Base-by-base conservation (phyloP, 2,113 vertebrate genomes). In the Lampris incognitus region DNA sequence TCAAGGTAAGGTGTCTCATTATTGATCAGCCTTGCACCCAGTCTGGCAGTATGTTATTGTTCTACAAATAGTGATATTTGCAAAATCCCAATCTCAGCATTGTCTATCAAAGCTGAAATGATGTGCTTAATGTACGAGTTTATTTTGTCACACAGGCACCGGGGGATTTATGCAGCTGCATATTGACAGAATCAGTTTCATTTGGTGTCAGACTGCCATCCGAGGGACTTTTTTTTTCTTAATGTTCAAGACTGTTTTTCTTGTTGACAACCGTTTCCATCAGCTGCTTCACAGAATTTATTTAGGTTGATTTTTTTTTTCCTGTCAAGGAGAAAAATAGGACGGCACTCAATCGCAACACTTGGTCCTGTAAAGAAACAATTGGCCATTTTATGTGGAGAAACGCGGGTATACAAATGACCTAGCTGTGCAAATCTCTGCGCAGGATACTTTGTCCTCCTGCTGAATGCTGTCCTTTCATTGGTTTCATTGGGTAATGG, bases 281-380 rank as follows among this genome's bases (percentile, higher is more conserved):
- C 84, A 87, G 71, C 80, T 46, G 48, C 84, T 79, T 63, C 73
- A 10, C 81, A 79, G 85, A 24, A 88, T 88, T 73, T 83, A 85
- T 88, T 81, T 73, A 63, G 84, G 84, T 82, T 13, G 78, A 84
- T 11, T 54, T 54, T 54, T 13, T 54, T 58, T 89, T 89, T 88
- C 81, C 81, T 85, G 84, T 85, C 79, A 73, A 88, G 76, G 82
- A 88, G 84, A 85, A 78, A 75, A 89, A 88, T 58, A 69, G 59
- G 75, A 3, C 69, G 59, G 81, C 79, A 40, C 74, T 85, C 70
- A 49, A 66, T 87, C 9, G 75, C 24, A 39, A 76, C 58, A 78
- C 83, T 87, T 82, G 83, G 74, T 90, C 84, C 24, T 80, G 83
- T 86, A 89, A 90, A 87, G 82, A 87, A 88, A 89, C 89, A 81